Base-by-base conservation (phyloP, 2,113 vertebrate genomes). In the Scalopus aquaticus region DNA sequence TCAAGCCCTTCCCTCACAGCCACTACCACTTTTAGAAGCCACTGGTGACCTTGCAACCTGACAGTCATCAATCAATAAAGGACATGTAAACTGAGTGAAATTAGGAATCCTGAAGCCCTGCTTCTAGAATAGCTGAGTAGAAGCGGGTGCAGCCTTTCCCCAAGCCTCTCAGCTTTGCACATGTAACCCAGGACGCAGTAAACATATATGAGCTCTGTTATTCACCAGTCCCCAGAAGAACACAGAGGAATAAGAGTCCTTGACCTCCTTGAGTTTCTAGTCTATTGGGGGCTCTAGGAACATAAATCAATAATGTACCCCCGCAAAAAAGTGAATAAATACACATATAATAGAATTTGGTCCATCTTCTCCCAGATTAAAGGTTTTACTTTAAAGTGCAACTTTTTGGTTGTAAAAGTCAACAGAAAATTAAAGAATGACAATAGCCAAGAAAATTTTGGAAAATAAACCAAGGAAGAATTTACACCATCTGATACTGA, bases 131-230 rank as follows among this genome's bases (percentile, higher is more conserved):
- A 17, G 26, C 9, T 19, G 85, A 6, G 7, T 1, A 2, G 54
- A 30, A 54, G 60, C 22, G 46, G 12, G 24, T 2, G 2, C 16
- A 11, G 42, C 15, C 60, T 79, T 32, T 44, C 69, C 83, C 35
- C 6, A 8, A 32, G 64, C 49, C 69, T 39, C 22, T 24, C 42
- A 16, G 24, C 0, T 17, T 74, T 28, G 9, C n/a, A 9, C 1
- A 15, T 1, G 2, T 28, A 6, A 3, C 5, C 0, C 0, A 5
- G 26, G 35, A 20, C 22, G 60, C 20, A 6, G 54, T 16, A 22
- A 5, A 9, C 9, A 8, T 37, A 39, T 0, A 13, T 28, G 20
- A 26, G 10, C 32, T 9, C 58, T 30, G 69, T 20, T 15, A 7
- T 15, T 51, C 64, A 30, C 73, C 54, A 44, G 37, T 6, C 51